phyloP scores from a whole-genome alignment of 92 coral and sea anemone genomes.

The Chrysogorgia sp. region DNA sequence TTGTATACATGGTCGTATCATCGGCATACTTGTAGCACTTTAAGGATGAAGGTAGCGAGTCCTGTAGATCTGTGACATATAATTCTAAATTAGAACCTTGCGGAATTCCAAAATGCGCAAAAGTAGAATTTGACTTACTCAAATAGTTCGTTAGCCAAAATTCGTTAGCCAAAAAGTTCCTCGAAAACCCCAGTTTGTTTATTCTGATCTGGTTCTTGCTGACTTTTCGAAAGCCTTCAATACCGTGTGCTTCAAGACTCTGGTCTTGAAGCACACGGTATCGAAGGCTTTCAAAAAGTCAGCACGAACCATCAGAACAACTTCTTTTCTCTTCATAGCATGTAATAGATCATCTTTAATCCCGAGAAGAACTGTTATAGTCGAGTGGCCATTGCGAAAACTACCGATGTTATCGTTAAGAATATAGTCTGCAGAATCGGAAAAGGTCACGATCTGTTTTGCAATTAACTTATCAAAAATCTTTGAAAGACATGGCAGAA shows the following conservation, averaged over 20 bases:
- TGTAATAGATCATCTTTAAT: neutral
- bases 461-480: neutral
- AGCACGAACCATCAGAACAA: neutral
- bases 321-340: neutral
- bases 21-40: constrained; percentile 1
- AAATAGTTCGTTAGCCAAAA: constrained; percentile 2
- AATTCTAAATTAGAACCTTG: constrained; percentile 1
- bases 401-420: neutral
- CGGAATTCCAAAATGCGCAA: neutral
- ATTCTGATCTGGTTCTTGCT: neutral
- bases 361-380: constrained; percentile 1
- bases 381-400: constrained; percentile 6
- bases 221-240: constrained; percentile 9
- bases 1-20: neutral
- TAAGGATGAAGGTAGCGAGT: neutral
- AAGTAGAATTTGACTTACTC: neutral
- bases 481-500: neutral
- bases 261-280: neutral
- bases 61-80: neutral
- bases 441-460: neutral
- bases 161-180: neutral
- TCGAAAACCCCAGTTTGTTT: neutral
- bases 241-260: neutral
- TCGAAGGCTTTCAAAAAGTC: constrained; percentile 9
- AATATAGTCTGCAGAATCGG: neutral